These are phyloP conservation scores for Notarius quadriscutis DNA, from an alignment of 2,113 vertebrate species.

Conservation along the genomic window DNA sequence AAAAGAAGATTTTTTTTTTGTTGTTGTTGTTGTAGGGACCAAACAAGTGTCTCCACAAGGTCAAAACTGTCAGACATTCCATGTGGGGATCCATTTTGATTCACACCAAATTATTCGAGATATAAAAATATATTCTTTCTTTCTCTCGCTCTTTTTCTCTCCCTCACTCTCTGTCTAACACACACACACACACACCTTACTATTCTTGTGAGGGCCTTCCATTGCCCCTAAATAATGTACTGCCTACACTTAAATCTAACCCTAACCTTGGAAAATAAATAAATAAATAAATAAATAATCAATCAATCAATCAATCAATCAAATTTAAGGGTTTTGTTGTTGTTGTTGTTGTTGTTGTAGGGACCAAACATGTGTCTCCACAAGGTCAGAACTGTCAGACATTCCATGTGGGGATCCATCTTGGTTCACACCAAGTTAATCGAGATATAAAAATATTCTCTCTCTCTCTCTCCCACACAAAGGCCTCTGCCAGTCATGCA, in stretches of 20 bases:
- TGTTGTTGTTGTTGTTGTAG: neutral
- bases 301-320: too few relatives aligned
- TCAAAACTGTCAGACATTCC: too few relatives aligned
- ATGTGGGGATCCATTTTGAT: too few relatives aligned
- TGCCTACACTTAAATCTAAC: neutral
- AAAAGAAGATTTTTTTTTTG: too few relatives aligned
- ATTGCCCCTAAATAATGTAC: neutral
- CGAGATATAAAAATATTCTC: neutral
- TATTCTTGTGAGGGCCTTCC: neutral
- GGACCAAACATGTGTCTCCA: neutral
- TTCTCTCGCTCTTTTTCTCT: too few relatives aligned
- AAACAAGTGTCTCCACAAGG: too few relatives aligned
- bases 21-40: too few relatives aligned
- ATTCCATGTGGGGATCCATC: neutral
- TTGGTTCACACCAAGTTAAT: neutral
- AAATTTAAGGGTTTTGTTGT: neutral
- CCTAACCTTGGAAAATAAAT: neutral
- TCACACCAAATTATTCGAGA: too few relatives aligned
- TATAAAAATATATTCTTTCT: too few relatives aligned
- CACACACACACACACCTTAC: too few relatives aligned
- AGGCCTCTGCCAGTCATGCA: constrained; percentile 49
- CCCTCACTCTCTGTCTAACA: neutral
- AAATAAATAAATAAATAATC: neutral
- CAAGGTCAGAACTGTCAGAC: neutral
- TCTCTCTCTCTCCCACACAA: constrained; percentile 13